Percentiles rank a stretch among this genome's conserved stretches.
These are phyloP conservation scores for Apolygus lucorum DNA, from an alignment of 1,140 invertebrate species.

Conservation along the genomic window DNA sequence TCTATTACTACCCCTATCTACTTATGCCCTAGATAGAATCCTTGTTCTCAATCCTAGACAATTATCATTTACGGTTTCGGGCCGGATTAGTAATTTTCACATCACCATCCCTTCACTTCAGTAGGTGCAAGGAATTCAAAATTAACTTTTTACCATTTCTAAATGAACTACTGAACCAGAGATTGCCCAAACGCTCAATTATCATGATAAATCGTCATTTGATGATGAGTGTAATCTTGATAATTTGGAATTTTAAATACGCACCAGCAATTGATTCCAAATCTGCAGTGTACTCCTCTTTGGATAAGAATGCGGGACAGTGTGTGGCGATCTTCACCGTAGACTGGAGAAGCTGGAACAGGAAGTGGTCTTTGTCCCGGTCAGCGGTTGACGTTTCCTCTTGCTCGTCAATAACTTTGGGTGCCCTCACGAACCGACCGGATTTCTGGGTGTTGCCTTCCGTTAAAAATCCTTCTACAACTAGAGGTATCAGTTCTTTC, in stretches of 20 bases:
- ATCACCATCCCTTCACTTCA: no score
- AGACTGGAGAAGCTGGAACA: constrained; percentile 60
- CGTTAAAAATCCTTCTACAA: constrained; percentile 43
- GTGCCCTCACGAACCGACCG: constrained; percentile 42
- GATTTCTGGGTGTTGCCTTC: constrained; percentile 26
- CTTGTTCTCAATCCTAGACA: no score
- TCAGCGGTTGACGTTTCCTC: constrained; percentile 7
- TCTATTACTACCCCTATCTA: no score
- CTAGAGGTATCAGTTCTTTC: constrained; percentile 45
- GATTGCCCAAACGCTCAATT: no score
- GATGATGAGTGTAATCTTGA: no score
- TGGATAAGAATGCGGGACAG: constrained; percentile 45
- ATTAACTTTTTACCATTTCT: no score
- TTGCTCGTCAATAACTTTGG: constrained; percentile 3
- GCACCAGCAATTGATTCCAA: constrained; percentile 46
- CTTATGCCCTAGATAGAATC: no score
- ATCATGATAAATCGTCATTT: no score
- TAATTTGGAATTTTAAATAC: neutral
- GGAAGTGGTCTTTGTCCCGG: constrained; percentile 51
- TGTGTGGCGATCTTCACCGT: constrained; percentile 50
- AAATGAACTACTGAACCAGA: no score
- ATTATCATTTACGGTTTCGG: no score
- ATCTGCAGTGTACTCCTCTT: constrained; percentile 40
- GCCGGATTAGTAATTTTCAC: no score
- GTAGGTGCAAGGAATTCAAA: no score